Conservation (phyloP, 2,888 invertebrate genomes). For the Dolomedes plantarius region DNA sequence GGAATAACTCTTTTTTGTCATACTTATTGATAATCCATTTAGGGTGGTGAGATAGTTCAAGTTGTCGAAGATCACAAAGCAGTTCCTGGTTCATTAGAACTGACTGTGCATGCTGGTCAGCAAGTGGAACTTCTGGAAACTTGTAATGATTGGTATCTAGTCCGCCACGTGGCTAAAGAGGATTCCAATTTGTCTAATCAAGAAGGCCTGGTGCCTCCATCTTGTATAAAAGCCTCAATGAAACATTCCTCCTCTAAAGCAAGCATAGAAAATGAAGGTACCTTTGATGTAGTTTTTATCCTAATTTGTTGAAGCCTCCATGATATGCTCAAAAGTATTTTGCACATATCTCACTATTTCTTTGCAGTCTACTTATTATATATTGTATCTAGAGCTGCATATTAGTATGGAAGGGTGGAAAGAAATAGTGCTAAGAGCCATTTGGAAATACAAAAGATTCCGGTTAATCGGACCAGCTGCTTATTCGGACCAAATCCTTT, state of each 20-base stretch:
- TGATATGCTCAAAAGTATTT: neutral
- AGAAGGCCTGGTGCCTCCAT: constrained; percentile 77
- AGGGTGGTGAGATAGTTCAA: constrained; percentile 87
- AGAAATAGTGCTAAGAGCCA: too few species aligned
- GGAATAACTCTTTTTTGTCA: too few species aligned
- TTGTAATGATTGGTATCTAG: constrained; percentile 79
- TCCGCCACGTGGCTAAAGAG: constrained; percentile 74
- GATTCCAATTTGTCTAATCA: constrained; percentile 28
- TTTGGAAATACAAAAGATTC: too few species aligned
- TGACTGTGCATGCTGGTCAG: constrained; percentile 91
- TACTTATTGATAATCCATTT: constrained; percentile 76
- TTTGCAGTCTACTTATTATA: too few species aligned
- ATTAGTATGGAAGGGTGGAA: too few species aligned
- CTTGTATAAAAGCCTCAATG: constrained; percentile 76
- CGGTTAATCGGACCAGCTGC: too few species aligned
- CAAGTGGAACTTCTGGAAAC: constrained; percentile 94
- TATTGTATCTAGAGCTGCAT: too few species aligned
- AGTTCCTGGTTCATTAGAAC: constrained; percentile 85
- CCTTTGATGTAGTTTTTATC: too few species aligned
- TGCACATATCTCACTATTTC: neutral
- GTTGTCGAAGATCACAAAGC: constrained; percentile 90
- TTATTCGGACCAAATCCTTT: too few species aligned
- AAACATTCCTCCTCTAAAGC: constrained; percentile 75
- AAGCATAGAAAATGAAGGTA: constrained; percentile 77
- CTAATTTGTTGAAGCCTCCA: neutral